Conservation (phyloP, 2,113 vertebrate genomes). For the Vulpes vulpes region DNA sequence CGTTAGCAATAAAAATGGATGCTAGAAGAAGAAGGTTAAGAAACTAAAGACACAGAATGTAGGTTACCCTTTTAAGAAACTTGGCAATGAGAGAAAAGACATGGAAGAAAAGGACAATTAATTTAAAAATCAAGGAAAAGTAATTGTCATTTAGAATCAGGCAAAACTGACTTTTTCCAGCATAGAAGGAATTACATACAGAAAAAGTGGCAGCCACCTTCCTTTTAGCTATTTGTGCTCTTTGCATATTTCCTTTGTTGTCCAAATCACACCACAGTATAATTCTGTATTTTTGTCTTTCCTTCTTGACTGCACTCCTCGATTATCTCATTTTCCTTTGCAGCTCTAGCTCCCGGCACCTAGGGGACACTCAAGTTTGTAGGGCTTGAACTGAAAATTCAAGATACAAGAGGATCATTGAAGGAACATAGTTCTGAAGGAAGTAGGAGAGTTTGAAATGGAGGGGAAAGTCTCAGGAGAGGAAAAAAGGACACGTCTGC, state of each 20-base stretch:
- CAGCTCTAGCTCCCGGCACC: background rate
- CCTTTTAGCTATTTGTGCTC: background rate
- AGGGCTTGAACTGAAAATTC: background rate
- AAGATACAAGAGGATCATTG: background rate
- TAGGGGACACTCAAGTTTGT: background rate
- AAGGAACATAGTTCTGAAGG: background rate
- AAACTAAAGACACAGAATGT: background rate
- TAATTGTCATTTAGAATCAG: background rate
- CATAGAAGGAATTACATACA: background rate
- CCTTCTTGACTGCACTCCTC: background rate
- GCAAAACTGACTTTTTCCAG: background rate
- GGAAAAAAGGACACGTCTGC: background rate
- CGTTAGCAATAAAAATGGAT: background rate
- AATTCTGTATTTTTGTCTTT: background rate
- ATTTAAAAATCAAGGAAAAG: background rate
- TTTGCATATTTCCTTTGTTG: background rate
- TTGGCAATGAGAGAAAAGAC: slow-evolving; percentile 8
- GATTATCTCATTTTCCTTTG: background rate
- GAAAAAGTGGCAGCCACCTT: background rate
- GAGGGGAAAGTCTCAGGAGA: background rate
- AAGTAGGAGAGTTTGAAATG: background rate
- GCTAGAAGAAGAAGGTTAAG: background rate
- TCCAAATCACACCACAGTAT: background rate
- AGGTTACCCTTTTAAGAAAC: background rate
- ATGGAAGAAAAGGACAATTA: background rate